A percentile compares a stretch with the other conserved stretches of the same genome.
These are phyloP conservation scores for Cherax destructor DNA, from an alignment of 1,140 invertebrate genomes.

Conservation along the genomic window DNA sequence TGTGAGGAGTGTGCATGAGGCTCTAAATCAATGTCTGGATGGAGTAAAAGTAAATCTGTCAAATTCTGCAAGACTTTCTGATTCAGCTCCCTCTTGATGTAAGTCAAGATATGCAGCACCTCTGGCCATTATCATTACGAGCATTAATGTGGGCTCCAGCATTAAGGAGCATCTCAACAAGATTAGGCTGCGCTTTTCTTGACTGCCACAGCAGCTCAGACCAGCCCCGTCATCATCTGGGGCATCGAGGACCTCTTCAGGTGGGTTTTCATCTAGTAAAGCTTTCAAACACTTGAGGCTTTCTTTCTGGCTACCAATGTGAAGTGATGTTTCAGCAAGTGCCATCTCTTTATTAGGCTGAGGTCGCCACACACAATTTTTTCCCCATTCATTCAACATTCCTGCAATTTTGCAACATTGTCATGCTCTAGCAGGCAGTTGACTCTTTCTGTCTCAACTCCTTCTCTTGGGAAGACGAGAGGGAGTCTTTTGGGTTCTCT, in stretches of 20 bases:
- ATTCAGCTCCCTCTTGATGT: background rate
- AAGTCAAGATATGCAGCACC: slow-evolving; percentile 49
- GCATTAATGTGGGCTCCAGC: slow-evolving; percentile 63
- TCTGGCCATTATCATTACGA: slow-evolving; percentile 55
- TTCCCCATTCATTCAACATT: slow-evolving; percentile 3
- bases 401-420: slow-evolving; percentile 23
- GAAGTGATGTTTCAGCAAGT: slow-evolving; percentile 30
- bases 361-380: slow-evolving; percentile 43
- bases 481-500: slow-evolving; percentile 54
- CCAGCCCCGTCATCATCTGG: slow-evolving; percentile 65
- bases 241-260: slow-evolving; percentile 49
- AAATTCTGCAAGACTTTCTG: slow-evolving; percentile 23
- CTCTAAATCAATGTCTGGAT: slow-evolving; percentile 48
- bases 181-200: background rate
- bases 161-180: slow-evolving; percentile 35
- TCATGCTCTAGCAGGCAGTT: slow-evolving; percentile 21
- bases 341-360: background rate
- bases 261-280: slow-evolving; percentile 22
- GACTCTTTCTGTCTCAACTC: slow-evolving; percentile 3
- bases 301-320: slow-evolving; percentile 34
- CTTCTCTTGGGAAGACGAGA: slow-evolving; percentile 9
- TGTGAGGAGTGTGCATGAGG: slow-evolving; percentile 52
- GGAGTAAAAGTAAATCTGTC: slow-evolving; percentile 27
- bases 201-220: slow-evolving; percentile 53
- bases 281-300: slow-evolving; percentile 39